These are phyloP conservation scores for Gymnocheta viridis DNA, from an alignment of 2,888 invertebrate species.

Conservation along the genomic window DNA sequence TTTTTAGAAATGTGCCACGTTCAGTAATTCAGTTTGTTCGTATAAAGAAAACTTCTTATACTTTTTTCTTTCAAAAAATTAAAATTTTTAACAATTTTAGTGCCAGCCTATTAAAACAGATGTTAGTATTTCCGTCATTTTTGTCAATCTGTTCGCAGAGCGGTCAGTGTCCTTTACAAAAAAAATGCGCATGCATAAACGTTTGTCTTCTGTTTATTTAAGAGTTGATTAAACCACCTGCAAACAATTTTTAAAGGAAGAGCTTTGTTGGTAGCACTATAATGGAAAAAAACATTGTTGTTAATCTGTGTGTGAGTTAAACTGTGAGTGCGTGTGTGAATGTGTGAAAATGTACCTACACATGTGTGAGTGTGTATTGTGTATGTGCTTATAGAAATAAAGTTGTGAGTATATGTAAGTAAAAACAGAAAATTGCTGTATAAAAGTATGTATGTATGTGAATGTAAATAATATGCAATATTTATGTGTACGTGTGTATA, in stretches of 20 bases:
- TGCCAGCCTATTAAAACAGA: conserved; percentile 1
- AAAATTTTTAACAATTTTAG: neutral
- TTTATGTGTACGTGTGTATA: neutral
- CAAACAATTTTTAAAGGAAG: conserved; percentile 15
- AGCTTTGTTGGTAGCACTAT: neutral
- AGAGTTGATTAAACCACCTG: conserved; percentile 37
- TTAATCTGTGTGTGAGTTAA: neutral
- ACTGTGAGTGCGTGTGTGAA: neutral
- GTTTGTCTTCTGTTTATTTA: conserved; percentile 4
- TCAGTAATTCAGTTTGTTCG: no score
- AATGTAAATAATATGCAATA: neutral
- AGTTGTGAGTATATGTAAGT: neutral
- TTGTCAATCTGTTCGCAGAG: neutral
- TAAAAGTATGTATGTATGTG: conserved; percentile 19
- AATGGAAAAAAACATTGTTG: neutral
- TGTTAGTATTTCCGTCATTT: neutral
- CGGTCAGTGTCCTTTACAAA: neutral
- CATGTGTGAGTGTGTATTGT: neutral
- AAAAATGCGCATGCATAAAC: neutral
- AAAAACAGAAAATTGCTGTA: conserved; percentile 1
- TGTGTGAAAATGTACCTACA: neutral
- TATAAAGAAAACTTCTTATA: no score
- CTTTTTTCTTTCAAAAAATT: neutral
- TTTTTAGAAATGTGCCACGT: no score
- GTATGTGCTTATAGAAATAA: neutral